phyloP scores from a whole-genome alignment of 2,888 invertebrate species.

The Cataglyphis rosenhaueri region DNA sequence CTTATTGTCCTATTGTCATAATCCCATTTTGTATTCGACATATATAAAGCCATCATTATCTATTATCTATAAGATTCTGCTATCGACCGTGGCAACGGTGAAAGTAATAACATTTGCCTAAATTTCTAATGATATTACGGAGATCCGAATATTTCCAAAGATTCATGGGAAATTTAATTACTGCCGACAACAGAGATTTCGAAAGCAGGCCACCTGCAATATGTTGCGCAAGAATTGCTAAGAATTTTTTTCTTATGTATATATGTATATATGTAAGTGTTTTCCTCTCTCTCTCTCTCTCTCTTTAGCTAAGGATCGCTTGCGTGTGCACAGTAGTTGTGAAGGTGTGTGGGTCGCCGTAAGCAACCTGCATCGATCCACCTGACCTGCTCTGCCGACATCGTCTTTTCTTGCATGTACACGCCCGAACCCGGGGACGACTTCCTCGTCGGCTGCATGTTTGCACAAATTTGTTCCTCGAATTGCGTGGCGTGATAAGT shows the following conservation, averaged over 20 bases:
- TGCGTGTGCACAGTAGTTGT: conserved; percentile 45
- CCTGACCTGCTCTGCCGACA: conserved; percentile 79
- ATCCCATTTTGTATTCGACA: neutral
- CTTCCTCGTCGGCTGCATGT: conserved; percentile 56
- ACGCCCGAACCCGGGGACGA: conserved; percentile 64
- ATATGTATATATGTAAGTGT: neutral
- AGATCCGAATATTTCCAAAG: conserved; percentile 13
- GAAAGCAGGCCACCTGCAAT: conserved; percentile 21
- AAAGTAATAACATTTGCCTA: conserved; percentile 12
- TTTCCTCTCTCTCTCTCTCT: neutral
- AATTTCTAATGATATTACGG: conserved; percentile 24
- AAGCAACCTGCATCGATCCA: conserved; percentile 83
- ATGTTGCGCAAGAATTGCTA: conserved; percentile 20
- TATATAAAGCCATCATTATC: neutral
- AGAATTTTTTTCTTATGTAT: neutral
- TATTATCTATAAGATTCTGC: neutral
- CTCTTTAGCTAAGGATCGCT: conserved; percentile 32
- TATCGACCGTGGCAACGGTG: neutral
- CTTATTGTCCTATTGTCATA: neutral
- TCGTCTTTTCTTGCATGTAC: conserved; percentile 65
- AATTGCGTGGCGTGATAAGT: conserved; percentile 11
- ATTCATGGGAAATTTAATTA: conserved; percentile 30
- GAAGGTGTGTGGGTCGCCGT: conserved; percentile 66
- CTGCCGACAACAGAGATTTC: conserved; percentile 16
- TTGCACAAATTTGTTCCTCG: conserved; percentile 47